Evolutionary conservation across 2,797 vertebrate genomes (phyloP).

Genomic region (Rhinogobio ventralis): DNA sequence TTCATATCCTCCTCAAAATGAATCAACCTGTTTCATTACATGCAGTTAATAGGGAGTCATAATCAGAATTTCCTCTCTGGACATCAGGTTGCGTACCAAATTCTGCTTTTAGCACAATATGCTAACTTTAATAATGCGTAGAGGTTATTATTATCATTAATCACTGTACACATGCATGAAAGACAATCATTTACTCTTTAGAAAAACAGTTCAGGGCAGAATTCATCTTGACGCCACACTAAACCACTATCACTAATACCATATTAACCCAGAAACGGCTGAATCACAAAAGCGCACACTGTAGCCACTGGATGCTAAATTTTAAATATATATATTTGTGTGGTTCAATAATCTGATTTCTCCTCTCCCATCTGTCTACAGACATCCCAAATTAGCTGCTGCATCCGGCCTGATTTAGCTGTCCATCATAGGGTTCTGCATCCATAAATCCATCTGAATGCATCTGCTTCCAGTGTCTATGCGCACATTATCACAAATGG

Average conservation of each 20-base stretch:
- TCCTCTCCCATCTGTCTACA: background rate
- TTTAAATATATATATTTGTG: conserved; percentile 18
- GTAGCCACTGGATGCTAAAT: conserved; percentile 14
- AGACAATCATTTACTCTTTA: background rate
- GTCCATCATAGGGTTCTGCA: background rate
- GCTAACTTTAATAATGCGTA: background rate
- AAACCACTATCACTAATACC: conserved; percentile 64
- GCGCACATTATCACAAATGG: no score
- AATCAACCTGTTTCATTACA: background rate
- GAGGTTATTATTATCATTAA: background rate
- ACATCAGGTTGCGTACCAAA: background rate
- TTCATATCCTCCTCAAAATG: background rate
- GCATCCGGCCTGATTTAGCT: background rate
- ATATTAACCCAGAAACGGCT: conserved; percentile 74
- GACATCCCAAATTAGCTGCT: background rate
- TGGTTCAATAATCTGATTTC: conserved; percentile 16
- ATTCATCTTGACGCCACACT: background rate
- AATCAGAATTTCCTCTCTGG: background rate
- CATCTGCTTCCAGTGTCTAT: conserved; percentile 3
- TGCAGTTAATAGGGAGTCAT: background rate
- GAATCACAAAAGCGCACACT: conserved; percentile 19
- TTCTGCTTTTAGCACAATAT: background rate
- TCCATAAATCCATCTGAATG: background rate
- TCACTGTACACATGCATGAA: background rate
- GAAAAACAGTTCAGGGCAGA: background rate